Conservation (phyloP, 2,797 vertebrate species). For the Amphiprion clarkii region DNA sequence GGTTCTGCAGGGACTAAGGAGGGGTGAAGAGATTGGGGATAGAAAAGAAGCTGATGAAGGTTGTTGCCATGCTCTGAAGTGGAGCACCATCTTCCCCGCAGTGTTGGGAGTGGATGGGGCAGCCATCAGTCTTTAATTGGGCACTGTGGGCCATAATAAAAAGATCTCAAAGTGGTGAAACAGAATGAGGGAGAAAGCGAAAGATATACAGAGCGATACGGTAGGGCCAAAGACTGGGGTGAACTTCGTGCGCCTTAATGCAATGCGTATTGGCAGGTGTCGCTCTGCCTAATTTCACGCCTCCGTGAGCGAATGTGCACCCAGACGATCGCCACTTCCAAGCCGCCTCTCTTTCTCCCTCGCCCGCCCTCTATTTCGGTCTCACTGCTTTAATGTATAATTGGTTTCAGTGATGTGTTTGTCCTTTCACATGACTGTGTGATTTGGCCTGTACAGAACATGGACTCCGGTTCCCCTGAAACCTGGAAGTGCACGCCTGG, state of each 20-base stretch:
- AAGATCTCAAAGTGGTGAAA: slow-evolving; percentile 61
- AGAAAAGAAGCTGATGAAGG: slow-evolving; percentile 61
- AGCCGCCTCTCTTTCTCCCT: slow-evolving; percentile 32
- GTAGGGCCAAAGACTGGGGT: slow-evolving; percentile 52
- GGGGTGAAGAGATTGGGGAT: slow-evolving; percentile 22
- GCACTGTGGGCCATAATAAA: slow-evolving; percentile 73
- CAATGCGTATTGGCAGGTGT: slow-evolving; percentile 83
- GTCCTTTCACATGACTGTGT: slow-evolving; percentile 52
- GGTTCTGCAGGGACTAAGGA: slow-evolving; percentile 34
- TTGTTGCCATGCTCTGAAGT: slow-evolving; percentile 62
- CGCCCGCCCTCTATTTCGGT: slow-evolving; percentile 30
- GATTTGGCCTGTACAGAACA: slow-evolving; percentile 47
- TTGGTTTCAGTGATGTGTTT: slow-evolving; percentile 41
- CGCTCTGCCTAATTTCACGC: slow-evolving; percentile 83
- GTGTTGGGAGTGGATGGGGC: slow-evolving; percentile 45
- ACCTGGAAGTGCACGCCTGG: slow-evolving; percentile 37
- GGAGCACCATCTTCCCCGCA: slow-evolving; percentile 34
- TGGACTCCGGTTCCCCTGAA: slow-evolving; percentile 45
- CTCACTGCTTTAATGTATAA: slow-evolving; percentile 51
- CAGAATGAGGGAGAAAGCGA: slow-evolving; percentile 24
- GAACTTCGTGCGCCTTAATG: slow-evolving; percentile 67
- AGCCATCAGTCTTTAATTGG: slow-evolving; percentile 80
- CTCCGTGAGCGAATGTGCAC: slow-evolving; percentile 78
- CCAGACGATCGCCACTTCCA: slow-evolving; percentile 71
- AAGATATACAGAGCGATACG: slow-evolving; percentile 39